Evolutionary conservation across 1,140 invertebrate species (phyloP), one percentile per base, ranked within the genome.

Genomic region (Dendrolimus kikuchii): DNA sequence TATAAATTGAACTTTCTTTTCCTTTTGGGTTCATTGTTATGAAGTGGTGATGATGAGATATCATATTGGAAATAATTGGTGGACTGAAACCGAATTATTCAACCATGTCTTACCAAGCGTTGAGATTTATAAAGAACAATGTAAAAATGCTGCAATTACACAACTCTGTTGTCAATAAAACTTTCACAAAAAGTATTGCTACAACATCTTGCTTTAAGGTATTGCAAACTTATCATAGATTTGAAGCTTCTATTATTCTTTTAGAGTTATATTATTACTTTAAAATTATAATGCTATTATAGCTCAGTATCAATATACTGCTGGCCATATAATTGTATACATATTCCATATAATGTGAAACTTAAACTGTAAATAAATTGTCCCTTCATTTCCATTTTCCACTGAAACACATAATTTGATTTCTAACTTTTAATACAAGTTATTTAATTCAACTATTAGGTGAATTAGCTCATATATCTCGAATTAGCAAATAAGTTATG

Each of bases 141-240:
- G 57, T 54, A 60, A 66, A 56, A 41, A 52, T 62, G 52, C 45
- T 73, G 56, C 60, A 53, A 54, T 80, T 80, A 49, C 63, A 59
- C 65, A 82, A 82, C 49, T 48, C 55, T 38, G 43, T 62, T 62
- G 47, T 57, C 43, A 72, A 68, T 61, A 66, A 62, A 49, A 53
- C 63, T 73, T 59, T 71, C 55, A 67, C 69, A 68, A 84, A 80
- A 72, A 71, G 48, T 61, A 74, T 84, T 82, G 52, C 77, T 63
- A 84, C 82, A 80, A 60, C 82, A 56, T 67, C 76, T 72, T 69
- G 58, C 54, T 70, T 58, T 52, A 81, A 86, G 82, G 82, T 86
- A 85, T 71, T 73, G 53, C 52, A 62, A 60, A 56, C 45, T 60
- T 54, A 57, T 23, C 44, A 23, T 42, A 52, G 23, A 36, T 52